Conservation (phyloP, 2,888 invertebrate genomes). For the Omphaloscelis lunosa region DNA sequence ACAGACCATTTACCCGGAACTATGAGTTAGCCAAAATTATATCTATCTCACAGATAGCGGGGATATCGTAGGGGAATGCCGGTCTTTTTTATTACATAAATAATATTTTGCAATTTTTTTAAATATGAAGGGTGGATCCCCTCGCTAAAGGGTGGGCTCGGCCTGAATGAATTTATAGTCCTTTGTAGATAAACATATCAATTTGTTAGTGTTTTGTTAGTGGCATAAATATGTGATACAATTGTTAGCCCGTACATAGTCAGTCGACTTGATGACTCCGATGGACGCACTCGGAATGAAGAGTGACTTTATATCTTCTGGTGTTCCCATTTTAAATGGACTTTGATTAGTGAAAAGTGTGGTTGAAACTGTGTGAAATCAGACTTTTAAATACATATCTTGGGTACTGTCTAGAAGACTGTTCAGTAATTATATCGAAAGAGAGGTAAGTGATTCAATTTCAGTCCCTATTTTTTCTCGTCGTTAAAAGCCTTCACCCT, state of each 20-base stretch:
- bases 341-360: conserved; percentile 65
- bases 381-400: conserved; percentile 37
- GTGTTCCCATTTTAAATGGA: conserved; percentile 62
- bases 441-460: conserved; percentile 50
- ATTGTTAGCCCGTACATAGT: conserved; percentile 80
- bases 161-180: conserved; percentile 88
- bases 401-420: neutral
- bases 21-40: conserved; percentile 86
- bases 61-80: conserved; percentile 74
- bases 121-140: conserved; percentile 89
- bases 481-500: conserved; percentile 30
- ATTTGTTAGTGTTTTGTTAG: conserved; percentile 90
- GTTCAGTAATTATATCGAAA: neutral
- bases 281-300: conserved; percentile 79
- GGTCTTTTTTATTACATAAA: conserved; percentile 87
- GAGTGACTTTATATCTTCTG: conserved; percentile 74
- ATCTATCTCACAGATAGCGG: conserved; percentile 76
- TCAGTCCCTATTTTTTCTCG: conserved; percentile 29
- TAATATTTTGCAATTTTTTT: conserved; percentile 90
- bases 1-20: conserved; percentile 89
- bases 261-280: conserved; percentile 84
- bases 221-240: conserved; percentile 85
- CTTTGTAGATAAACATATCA: conserved; percentile 91
- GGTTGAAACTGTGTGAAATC: conserved; percentile 43
- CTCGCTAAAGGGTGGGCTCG: conserved; percentile 88